Conservation (phyloP, 92 coral and sea anemone genomes). For the Phymanthus crucifer region DNA sequence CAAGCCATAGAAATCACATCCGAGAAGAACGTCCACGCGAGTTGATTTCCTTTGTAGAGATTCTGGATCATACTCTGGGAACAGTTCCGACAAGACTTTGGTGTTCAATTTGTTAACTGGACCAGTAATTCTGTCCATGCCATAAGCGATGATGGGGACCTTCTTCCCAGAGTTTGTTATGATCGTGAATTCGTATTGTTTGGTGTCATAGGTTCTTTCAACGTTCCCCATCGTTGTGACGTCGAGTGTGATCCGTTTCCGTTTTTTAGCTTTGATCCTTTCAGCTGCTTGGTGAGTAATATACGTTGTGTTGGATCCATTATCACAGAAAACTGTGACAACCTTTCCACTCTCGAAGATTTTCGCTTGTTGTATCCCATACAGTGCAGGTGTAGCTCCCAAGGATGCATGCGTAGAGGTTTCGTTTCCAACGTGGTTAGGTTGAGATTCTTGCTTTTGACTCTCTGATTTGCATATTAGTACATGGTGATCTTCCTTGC, state of each 20-base stretch:
- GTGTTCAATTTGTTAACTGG: slow-evolving; percentile 39
- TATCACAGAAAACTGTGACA: slow-evolving; percentile 42
- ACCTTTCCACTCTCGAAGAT: slow-evolving; percentile 56
- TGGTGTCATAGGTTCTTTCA: slow-evolving; percentile 53
- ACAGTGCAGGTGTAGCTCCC: slow-evolving; percentile 49
- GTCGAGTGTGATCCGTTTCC: slow-evolving; percentile 47
- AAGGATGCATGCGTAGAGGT: slow-evolving; percentile 36
- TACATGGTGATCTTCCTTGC: background rate
- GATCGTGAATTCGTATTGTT: slow-evolving; percentile 40
- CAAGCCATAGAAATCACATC: slow-evolving; percentile 61
- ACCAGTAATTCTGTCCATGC: slow-evolving; percentile 55
- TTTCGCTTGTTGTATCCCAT: slow-evolving; percentile 63
- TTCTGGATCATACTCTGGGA: slow-evolving; percentile 49
- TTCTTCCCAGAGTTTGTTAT: slow-evolving; percentile 42
- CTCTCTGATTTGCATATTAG: background rate
- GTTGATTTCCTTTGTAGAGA: slow-evolving; percentile 15
- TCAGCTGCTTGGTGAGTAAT: slow-evolving; percentile 74
- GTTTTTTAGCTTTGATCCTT: slow-evolving; percentile 43
- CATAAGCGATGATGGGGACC: slow-evolving; percentile 39
- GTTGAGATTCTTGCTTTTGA: slow-evolving; percentile 23
- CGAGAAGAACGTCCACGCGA: slow-evolving; percentile 42
- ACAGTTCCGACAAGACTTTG: slow-evolving; percentile 28
- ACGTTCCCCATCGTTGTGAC: slow-evolving; percentile 65
- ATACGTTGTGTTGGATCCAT: slow-evolving; percentile 58
- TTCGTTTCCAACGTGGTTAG: slow-evolving; percentile 17